Conservation (phyloP, 2,797 vertebrate species). For the Falco naumanni region DNA sequence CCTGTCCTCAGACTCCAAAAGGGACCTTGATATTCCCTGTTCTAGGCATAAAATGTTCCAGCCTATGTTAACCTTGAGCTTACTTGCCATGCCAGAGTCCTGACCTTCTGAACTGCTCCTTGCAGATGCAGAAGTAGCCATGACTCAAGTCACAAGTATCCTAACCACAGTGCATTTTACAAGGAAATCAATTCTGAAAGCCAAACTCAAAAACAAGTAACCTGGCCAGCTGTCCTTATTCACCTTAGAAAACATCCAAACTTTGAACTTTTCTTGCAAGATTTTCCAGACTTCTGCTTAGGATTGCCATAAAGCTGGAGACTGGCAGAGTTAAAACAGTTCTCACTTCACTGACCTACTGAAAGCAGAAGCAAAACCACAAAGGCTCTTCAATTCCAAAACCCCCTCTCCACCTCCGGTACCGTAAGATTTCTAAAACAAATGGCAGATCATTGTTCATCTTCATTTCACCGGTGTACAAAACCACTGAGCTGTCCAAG, state of each 20-base stretch:
- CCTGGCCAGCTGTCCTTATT: neutral
- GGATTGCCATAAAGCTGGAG: neutral
- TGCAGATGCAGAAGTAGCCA: neutral
- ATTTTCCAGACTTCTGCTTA: neutral
- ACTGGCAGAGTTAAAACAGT: neutral
- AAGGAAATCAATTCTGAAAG: neutral
- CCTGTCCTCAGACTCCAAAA: neutral
- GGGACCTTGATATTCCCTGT: neutral
- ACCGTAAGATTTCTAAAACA: neutral
- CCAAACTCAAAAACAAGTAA: neutral
- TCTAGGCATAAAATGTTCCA: neutral
- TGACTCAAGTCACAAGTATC: neutral
- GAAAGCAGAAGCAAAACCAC: neutral
- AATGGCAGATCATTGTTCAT: neutral
- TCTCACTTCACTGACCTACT: neutral
- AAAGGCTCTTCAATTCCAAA: neutral
- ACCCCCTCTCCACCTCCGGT: neutral
- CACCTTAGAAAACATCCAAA: neutral
- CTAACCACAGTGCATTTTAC: neutral
- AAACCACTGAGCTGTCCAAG: neutral
- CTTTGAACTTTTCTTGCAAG: neutral
- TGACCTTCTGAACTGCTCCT: neutral
- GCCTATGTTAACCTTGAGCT: neutral
- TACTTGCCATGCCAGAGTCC: neutral
- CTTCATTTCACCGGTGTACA: neutral